Percentiles rank a stretch among this genome's conserved stretches.
phyloP scores from a whole-genome alignment of 2,113 vertebrate genomes.

The Pterocles burchelli region DNA sequence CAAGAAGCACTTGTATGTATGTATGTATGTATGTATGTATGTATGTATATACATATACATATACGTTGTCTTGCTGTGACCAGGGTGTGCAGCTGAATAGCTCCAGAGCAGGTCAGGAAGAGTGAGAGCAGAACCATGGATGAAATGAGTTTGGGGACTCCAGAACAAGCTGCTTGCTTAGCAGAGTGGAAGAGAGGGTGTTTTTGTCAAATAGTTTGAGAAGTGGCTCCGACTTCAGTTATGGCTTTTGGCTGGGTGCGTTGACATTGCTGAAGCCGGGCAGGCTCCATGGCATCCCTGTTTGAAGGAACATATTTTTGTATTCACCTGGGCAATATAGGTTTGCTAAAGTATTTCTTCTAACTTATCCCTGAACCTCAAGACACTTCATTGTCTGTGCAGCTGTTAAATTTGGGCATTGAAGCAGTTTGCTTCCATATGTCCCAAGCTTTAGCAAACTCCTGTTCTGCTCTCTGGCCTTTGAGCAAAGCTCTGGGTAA shows the following conservation, averaged over 20 bases:
- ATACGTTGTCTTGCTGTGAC: neutral
- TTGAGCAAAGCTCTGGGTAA: neutral
- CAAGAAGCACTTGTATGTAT: fast-evolving
- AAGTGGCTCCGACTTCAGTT: neutral
- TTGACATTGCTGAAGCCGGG: neutral
- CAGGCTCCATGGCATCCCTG: fast-evolving
- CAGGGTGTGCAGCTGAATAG: no score
- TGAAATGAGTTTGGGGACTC: neutral
- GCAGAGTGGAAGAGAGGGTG: neutral
- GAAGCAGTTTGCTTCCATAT: neutral
- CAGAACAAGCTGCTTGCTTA: neutral
- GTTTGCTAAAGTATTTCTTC: neutral
- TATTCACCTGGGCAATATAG: neutral
- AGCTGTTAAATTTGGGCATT: neutral
- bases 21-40: fast-evolving
- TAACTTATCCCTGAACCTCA: neutral
- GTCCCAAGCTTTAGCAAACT: fast-evolving
- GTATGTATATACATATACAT: fast-evolving
- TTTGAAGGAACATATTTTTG: neutral
- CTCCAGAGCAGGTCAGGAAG: neutral
- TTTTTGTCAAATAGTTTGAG: neutral
- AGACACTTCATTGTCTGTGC: neutral
- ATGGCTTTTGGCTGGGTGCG: neutral
- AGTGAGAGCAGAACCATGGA: neutral
- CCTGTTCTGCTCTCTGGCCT: neutral